A percentile compares a stretch with the other conserved stretches of the same genome.
phyloP scores from a whole-genome alignment of 2,888 invertebrate species.

The Osmoderma eremita region DNA sequence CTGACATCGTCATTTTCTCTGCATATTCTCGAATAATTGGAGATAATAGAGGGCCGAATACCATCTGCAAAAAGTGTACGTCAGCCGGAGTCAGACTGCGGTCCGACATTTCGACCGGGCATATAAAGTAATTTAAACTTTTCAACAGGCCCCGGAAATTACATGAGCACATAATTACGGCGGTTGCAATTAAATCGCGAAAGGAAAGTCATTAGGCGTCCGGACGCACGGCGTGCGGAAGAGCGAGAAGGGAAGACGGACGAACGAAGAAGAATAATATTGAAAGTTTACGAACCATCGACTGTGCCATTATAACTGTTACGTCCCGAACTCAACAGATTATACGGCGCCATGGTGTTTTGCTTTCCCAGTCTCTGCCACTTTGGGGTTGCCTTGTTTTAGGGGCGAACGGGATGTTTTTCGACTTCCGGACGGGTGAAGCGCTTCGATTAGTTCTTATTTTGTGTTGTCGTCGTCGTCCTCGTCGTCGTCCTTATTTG shows the following conservation, averaged over 20 bases:
- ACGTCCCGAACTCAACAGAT: constrained; percentile 50
- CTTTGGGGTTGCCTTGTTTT: constrained; percentile 31
- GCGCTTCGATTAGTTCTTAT: constrained; percentile 33
- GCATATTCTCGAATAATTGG: constrained; percentile 27
- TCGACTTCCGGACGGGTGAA: constrained; percentile 27
- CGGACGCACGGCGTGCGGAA: constrained; percentile 7
- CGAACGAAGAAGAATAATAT: constrained; percentile 52
- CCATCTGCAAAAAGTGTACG: constrained; percentile 36
- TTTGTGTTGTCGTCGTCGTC: constrained; percentile 21
- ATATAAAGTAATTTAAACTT: constrained; percentile 62
- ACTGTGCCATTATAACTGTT: constrained; percentile 47
- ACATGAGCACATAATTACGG: constrained; percentile 61
- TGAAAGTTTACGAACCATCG: constrained; percentile 54
- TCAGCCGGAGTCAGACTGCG: constrained; percentile 43
- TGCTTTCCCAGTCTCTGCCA: constrained; percentile 33
- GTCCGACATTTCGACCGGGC: constrained; percentile 47
- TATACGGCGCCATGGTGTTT: constrained; percentile 47
- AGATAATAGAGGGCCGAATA: constrained; percentile 13
- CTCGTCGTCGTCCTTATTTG: constrained; percentile 17
- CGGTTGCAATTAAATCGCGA: constrained; percentile 53
- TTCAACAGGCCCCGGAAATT: constrained; percentile 59
- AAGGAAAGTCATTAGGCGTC: constrained; percentile 54
- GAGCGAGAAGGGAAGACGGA: constrained; percentile 40
- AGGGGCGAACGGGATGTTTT: constrained; percentile 27
- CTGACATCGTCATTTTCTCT: constrained; percentile 18